Evolutionary conservation across 2,113 vertebrate genomes (phyloP), one percentile per base, ranked within the genome.

Genomic region (Rafetus swinhoei): DNA sequence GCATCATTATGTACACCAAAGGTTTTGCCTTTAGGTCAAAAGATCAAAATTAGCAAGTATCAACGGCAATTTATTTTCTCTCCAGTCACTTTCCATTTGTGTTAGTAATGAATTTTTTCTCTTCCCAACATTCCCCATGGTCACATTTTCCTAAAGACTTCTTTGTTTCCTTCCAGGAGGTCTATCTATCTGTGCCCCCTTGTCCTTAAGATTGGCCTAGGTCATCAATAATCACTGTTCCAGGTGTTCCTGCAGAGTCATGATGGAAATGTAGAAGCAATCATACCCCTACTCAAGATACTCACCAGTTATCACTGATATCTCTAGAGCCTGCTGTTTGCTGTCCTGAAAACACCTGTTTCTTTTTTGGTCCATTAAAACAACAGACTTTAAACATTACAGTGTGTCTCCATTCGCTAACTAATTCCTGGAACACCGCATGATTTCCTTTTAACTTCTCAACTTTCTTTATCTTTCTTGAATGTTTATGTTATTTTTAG

Each of bases 21-120:
- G 83, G 52, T 87, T 93, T 72, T 86, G 62, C 50, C 9, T 50
- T 14, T 5, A 50, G 91, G 84, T 92, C 92, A 80, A 87, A 92
- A 15, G 29, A 90, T 90, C 88, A 91, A 56, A 72, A 52, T 45
- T 82, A 53, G 79, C 0, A 7, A 83, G 50, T 89, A 79, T 32
- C 7, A 32, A 84, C 81, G 82, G 79, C 35, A 92, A 45, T 21
- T 53, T 56, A 2, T 76, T 94, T 59, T 57, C n/a, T 88, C 16
- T 79, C 74, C 5, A 9, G 2, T 83, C 77, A 32, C 7, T 50
- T 69, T 88, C 35, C 4, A 4, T 84, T 94, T 84, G 27, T 90
- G 21, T 19, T 53, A 32, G 16, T 56, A 74, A 72, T 82, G 52
- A 35, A 27, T 53, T 32, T 53, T 55, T 88, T n/a, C 14, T 35